Evolutionary conservation across 2,113 vertebrate genomes (phyloP).

Genomic region (Phrynosoma platyrhinos): DNA sequence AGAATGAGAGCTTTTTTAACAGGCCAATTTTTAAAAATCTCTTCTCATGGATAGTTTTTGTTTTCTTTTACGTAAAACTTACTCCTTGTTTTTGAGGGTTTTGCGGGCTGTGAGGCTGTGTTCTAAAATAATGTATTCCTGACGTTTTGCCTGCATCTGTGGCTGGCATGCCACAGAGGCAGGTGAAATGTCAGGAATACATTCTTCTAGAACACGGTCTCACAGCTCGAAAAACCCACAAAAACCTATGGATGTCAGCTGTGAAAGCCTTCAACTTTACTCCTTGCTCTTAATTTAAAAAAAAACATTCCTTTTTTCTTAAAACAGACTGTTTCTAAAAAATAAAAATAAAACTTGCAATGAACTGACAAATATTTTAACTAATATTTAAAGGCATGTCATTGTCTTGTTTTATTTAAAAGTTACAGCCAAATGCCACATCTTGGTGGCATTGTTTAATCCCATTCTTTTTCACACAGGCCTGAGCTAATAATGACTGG

Average conservation of each 20-base stretch:
- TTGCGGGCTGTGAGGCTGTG: too few species aligned
- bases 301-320: background rate
- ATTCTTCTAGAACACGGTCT: too few species aligned
- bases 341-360: background rate
- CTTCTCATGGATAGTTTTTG: slow-evolving; percentile 23
- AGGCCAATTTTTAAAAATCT: background rate
- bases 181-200: too few species aligned
- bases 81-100: background rate
- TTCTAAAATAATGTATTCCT: too few species aligned
- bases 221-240: too few species aligned
- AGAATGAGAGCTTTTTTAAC: background rate
- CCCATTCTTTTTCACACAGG: background rate
- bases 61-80: background rate
- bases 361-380: background rate
- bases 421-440: background rate
- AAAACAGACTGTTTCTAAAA: background rate
- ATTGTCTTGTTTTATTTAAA: background rate
- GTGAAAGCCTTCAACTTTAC: too few species aligned
- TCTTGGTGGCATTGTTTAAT: background rate
- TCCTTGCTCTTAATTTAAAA: too few species aligned
- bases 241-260: too few species aligned
- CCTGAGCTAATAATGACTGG: background rate
- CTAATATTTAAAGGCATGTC: background rate
- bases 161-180: too few species aligned
- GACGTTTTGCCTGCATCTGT: too few species aligned